Conservation (phyloP, 2,113 vertebrate species). For the Orthonyx spaldingii region DNA sequence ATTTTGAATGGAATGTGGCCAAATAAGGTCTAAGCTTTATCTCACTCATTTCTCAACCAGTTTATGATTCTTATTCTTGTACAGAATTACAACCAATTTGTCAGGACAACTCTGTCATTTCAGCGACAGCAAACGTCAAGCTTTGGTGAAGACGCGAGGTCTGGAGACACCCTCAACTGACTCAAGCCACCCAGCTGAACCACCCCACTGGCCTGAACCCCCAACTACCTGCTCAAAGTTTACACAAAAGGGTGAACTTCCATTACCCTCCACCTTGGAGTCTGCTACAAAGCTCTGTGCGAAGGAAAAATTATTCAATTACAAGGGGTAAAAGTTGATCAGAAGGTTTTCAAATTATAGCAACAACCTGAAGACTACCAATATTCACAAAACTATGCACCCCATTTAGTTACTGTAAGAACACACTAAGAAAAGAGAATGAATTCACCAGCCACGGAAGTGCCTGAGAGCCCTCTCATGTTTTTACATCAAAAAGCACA, state of each 20-base stretch:
- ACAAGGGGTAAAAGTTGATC: background rate
- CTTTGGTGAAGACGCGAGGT: background rate
- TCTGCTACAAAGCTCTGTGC: background rate
- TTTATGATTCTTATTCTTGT: background rate
- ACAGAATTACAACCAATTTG: background rate
- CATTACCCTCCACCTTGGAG: background rate
- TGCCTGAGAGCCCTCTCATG: background rate
- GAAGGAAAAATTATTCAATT: background rate
- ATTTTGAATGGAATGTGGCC: background rate
- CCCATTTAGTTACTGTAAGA: background rate
- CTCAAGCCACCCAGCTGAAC: background rate
- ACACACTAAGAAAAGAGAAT: background rate
- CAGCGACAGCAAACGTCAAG: background rate
- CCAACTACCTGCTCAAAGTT: background rate
- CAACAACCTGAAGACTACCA: background rate
- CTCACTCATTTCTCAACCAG: background rate
- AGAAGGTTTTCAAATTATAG: background rate
- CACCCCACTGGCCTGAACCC: background rate
- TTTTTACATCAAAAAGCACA: background rate
- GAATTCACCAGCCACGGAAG: background rate
- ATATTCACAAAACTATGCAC: background rate
- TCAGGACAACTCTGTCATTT: background rate
- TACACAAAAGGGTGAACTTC: background rate
- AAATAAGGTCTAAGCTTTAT: background rate
- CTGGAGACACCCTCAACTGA: background rate